These are phyloP conservation scores for Oxycera nigricornis DNA, from an alignment of 2,888 invertebrate species.

Conservation along the genomic window DNA sequence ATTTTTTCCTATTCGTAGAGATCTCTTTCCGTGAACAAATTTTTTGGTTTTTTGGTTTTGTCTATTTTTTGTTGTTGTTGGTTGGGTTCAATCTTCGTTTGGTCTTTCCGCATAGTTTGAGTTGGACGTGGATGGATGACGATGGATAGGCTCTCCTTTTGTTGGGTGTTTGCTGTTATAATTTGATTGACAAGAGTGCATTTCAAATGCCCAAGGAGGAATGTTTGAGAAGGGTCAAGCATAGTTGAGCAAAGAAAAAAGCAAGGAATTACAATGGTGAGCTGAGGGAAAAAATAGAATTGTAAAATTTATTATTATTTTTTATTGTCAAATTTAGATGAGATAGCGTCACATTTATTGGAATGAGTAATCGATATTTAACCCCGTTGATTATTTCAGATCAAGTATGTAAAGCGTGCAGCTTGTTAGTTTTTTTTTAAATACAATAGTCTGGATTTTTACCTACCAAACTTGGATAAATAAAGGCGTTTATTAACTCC, in stretches of 20 bases:
- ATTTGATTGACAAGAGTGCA: conserved; percentile 40
- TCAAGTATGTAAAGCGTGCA: no score
- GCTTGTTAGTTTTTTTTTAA: no score
- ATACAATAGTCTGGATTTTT: no score
- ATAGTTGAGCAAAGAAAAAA: neutral
- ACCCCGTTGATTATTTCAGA: no score
- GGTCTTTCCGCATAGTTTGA: conserved; percentile 27
- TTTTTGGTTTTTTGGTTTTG: neutral
- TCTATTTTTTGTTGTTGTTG: neutral
- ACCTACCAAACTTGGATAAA: no score
- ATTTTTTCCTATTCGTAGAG: neutral
- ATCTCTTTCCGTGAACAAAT: neutral
- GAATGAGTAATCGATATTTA: no score
- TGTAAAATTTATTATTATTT: neutral
- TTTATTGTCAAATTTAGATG: no score
- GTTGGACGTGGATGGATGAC: conserved; percentile 26
- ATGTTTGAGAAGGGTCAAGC: conserved; percentile 36
- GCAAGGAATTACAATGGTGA: neutral
- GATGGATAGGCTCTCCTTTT: conserved; percentile 15
- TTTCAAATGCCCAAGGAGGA: conserved; percentile 3
- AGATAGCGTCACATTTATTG: no score
- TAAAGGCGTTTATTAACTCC: no score
- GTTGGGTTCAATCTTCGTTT: conserved; percentile 17
- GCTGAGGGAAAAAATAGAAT: neutral
- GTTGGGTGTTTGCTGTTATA: conserved; percentile 37